A percentile compares a stretch with the other conserved stretches of the same genome.
These are phyloP conservation scores for Galeruca laticollis DNA, from an alignment of 2,888 invertebrate species.

Conservation along the genomic window DNA sequence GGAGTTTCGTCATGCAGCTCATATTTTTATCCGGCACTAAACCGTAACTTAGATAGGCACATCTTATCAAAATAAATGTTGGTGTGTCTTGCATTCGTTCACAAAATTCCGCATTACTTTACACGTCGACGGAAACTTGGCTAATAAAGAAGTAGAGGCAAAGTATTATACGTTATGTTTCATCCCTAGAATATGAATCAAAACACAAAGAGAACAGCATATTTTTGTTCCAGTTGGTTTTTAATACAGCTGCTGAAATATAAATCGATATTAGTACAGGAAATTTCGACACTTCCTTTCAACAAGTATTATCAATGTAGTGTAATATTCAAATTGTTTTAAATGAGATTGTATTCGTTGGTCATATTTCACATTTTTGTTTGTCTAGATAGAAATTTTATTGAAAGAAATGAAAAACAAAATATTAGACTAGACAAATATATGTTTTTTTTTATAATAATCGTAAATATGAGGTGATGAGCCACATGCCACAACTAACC, in stretches of 20 bases:
- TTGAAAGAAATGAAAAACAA: too few relatives aligned
- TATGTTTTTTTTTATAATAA: too few relatives aligned
- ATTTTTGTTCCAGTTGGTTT: conserved; percentile 51
- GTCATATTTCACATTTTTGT: too few relatives aligned
- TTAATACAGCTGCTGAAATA: conserved; percentile 42
- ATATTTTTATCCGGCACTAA: conserved; percentile 24
- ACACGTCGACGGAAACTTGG: conserved; percentile 43
- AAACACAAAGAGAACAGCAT: conserved; percentile 49
- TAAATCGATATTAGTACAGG: conserved; percentile 35
- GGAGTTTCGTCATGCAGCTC: conserved; percentile 14
- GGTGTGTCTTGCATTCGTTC: conserved; percentile 36
- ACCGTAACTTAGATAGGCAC: conserved; percentile 14
- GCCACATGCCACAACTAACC: too few relatives aligned
- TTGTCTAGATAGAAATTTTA: too few relatives aligned
- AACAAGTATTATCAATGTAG: not conserved
- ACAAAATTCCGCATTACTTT: conserved; percentile 35
- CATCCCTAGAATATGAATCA: conserved; percentile 51
- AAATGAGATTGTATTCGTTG: too few relatives aligned
- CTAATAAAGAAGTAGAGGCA: conserved; percentile 48
- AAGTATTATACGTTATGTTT: conserved; percentile 47
- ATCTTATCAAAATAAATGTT: conserved; percentile 40
- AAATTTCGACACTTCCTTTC: not conserved
- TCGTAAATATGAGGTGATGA: too few relatives aligned
- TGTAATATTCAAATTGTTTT: too few relatives aligned
- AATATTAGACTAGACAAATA: too few relatives aligned